Conservation (phyloP, 2,113 vertebrate species). For the Dipodomys ordii region DNA sequence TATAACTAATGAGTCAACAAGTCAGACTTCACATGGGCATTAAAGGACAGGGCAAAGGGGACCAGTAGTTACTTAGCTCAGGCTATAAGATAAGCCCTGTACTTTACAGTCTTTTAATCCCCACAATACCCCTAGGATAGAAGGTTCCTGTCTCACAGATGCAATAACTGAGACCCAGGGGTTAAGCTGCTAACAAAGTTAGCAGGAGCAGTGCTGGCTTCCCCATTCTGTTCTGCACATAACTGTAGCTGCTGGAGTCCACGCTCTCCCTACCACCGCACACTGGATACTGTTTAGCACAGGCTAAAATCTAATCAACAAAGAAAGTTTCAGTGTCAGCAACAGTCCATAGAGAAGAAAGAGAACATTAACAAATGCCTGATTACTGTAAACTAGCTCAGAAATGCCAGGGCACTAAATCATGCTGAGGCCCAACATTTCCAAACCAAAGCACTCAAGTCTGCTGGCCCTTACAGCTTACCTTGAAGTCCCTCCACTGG, state of each 20-base stretch:
- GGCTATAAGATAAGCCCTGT: neutral
- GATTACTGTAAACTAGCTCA: conserved; percentile 78
- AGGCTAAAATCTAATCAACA: conserved; percentile 70
- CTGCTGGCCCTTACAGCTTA: neutral
- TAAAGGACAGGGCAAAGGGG: neutral
- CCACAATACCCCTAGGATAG: neutral
- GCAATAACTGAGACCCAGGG: neutral
- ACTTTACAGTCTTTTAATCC: neutral
- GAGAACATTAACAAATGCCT: conserved; percentile 76
- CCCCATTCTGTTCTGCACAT: neutral
- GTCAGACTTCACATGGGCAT: neutral
- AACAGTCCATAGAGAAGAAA: conserved; percentile 53
- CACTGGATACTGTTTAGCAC: conserved; percentile 42
- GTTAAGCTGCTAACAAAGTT: neutral
- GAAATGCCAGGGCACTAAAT: conserved; percentile 77
- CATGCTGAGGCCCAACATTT: conserved; percentile 69
- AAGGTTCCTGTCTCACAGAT: neutral
- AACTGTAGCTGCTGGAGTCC: neutral
- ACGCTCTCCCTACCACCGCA: neutral
- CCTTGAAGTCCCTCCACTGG: fast-evolving
- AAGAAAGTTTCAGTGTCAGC: conserved; percentile 74
- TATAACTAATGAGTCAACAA: neutral
- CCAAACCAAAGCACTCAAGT: neutral
- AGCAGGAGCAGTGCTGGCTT: fast-evolving
- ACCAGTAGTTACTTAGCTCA: neutral